Percentiles rank a stretch among this genome's conserved stretches.
Evolutionary conservation across 2,888 invertebrate species (phyloP).

Genomic region (Pristionchus exspectatus): DNA sequence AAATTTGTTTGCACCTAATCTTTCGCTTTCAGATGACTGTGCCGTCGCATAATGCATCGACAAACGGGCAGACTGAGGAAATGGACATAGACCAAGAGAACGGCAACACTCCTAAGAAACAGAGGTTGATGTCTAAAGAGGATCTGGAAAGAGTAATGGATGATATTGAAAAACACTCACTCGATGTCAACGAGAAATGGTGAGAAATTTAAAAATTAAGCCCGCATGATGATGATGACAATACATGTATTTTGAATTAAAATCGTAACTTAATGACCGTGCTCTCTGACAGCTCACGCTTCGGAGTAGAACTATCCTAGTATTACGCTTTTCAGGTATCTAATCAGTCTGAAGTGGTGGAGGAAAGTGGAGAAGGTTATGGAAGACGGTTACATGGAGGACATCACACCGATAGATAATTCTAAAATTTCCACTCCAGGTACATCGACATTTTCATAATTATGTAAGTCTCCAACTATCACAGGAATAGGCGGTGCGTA

Average conservation of each 20-base stretch:
- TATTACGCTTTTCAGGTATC: slow-evolving; percentile 61
- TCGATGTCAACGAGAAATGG: slow-evolving; percentile 63
- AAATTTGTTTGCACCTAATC: not conserved
- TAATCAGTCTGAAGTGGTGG: slow-evolving; percentile 70
- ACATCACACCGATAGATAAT: slow-evolving; percentile 66
- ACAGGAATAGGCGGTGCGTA: slow-evolving; percentile 49
- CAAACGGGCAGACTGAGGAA: slow-evolving; percentile 35
- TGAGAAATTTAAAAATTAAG: not conserved
- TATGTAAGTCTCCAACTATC: not conserved
- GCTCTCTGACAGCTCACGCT: slow-evolving; percentile 55
- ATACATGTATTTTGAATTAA: not conserved
- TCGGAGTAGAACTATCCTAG: not conserved
- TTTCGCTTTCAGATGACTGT: not conserved
- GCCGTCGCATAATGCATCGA: not conserved
- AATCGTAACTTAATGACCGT: not conserved
- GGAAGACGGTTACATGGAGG: slow-evolving; percentile 60
- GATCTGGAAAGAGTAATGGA: slow-evolving; percentile 56
- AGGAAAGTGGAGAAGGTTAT: slow-evolving; percentile 58
- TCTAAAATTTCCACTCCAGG: slow-evolving; percentile 57
- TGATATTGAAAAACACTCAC: slow-evolving; percentile 57
- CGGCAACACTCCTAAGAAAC: not conserved
- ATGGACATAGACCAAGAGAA: slow-evolving; percentile 42
- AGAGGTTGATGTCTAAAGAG: slow-evolving; percentile 14
- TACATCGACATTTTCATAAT: not conserved
- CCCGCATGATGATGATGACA: not conserved